A percentile compares a stretch with the other conserved stretches of the same genome.
These are phyloP conservation scores for Muntiacus reevesi DNA, from an alignment of 2,113 vertebrate genomes.

Conservation along the genomic window DNA sequence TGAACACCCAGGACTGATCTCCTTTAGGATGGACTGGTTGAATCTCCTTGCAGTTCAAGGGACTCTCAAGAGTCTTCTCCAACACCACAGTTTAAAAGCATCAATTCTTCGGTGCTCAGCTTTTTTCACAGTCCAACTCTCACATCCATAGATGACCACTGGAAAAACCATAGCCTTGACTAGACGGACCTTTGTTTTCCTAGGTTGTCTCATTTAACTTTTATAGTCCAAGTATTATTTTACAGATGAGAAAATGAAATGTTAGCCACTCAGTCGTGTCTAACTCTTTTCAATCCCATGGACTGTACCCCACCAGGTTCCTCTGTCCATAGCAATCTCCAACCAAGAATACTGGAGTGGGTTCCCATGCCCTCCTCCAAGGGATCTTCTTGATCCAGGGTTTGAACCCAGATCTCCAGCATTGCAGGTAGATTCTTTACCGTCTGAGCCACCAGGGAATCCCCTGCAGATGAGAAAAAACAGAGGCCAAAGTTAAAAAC, in stretches of 20 bases:
- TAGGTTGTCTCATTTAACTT: not conserved
- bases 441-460: not conserved
- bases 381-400: not conserved
- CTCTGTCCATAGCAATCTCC: not conserved
- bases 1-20: no score
- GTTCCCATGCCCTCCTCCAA: not conserved
- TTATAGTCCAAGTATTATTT: not conserved
- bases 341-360: not conserved
- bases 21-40: no score
- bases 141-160: no score
- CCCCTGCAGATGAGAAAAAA: not conserved
- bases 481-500: not conserved
- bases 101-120: no score
- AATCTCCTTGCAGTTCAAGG: no score
- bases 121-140: no score
- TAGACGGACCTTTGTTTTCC: not conserved
- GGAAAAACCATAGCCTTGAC: no score
- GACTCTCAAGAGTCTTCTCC: no score
- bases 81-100: no score
- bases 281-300: not conserved
- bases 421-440: not conserved
- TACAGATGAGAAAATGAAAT: not conserved
- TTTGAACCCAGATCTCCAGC: not conserved
- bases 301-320: not conserved
- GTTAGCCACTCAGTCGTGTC: not conserved